Base-by-base conservation (phyloP, 2,888 invertebrate genomes). In the Nymphalis urticae region DNA sequence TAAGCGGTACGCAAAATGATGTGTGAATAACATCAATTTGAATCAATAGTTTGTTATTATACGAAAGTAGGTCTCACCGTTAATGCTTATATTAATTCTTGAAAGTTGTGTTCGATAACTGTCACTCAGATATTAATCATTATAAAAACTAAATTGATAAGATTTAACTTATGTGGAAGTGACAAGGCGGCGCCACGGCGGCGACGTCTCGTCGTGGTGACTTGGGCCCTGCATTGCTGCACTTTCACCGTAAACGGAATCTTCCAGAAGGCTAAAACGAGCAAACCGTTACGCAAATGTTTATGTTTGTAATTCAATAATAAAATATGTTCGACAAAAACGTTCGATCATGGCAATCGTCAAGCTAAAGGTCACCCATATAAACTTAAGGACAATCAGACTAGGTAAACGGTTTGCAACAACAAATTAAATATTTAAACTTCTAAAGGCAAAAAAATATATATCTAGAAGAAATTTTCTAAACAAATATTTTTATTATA, bases 221-320 rank as follows among this genome's bases (percentile, higher is more conserved):
- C 78, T 73, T 71, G 75, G 73, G 58, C 66, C 73, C 79, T 82
- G 85, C 84, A 85, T 86, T 87, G 84, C 83, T 82, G 82, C 85
- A 87, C 88, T 90, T 89, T 89, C 88, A 86, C 89, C 85, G 80
- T 78, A 74, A 65, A 42, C 61, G 68, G 59, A 69, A 59, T 71
- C 67, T 63, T 74, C 63, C 60, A 62, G 73, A 68, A 69, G 70
- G 60, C 68, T 50, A 68, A 64, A 24, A 51, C 73, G 72, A 74
- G 71, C 73, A 66, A 71, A 77, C 79, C 79, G 81, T 82, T 85
- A 83, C 77, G 80, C 80, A 81, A 85, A 86, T 81, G 69, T 78
- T 81, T 72, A 72, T 50, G 68, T 73, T 77, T 69, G 69, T 70
- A 59, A 66, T 75, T 78, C 75, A 78, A 79, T 79, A 77, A 71